phyloP scores from a whole-genome alignment of 2,888 invertebrate species.

The Xestia ashworthii region DNA sequence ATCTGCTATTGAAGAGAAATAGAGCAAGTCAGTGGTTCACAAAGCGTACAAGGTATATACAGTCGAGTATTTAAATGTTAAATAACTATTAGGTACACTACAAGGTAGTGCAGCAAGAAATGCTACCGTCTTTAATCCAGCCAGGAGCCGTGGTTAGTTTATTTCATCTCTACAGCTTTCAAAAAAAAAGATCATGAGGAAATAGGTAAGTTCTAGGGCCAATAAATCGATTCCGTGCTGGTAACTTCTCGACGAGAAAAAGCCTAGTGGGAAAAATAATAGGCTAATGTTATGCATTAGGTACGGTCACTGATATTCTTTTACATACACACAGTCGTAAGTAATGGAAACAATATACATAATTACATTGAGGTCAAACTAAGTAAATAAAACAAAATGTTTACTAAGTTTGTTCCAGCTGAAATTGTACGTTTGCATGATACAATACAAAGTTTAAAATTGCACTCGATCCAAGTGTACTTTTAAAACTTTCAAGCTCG shows the following conservation, averaged over 20 bases:
- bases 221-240: too few species aligned
- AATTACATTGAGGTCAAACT: slow-evolving; percentile 3
- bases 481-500: slow-evolving; percentile 20
- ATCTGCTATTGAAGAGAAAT: not conserved
- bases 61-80: not conserved
- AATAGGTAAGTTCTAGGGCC: not conserved
- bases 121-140: not conserved
- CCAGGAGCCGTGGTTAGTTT: not conserved
- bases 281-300: too few species aligned
- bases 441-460: slow-evolving; percentile 34
- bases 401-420: slow-evolving; percentile 5
- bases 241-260: not conserved
- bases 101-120: not conserved
- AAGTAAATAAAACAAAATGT: slow-evolving; percentile 25
- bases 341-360: not conserved
- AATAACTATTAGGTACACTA: not conserved
- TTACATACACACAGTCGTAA: not conserved
- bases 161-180: not conserved
- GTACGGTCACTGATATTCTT: not conserved
- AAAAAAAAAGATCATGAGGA: not conserved
- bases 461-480: slow-evolving; percentile 21
- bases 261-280: too few species aligned
- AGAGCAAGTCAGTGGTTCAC: not conserved
- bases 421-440: slow-evolving; percentile 34
- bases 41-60: not conserved